Base-by-base conservation (phyloP, 2,797 vertebrate genomes). In the Potorous gilbertii region DNA sequence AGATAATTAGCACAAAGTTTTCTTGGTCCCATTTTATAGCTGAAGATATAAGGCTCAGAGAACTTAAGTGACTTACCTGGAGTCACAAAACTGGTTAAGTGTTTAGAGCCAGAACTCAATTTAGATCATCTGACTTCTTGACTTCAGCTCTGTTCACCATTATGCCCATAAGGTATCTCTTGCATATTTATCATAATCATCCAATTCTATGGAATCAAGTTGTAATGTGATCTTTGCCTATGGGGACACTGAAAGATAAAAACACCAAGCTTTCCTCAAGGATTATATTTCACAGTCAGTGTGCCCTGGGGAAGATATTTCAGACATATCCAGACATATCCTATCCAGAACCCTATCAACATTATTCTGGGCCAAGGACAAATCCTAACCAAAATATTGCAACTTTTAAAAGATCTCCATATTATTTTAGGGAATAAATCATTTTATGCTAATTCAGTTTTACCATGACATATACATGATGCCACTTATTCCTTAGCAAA, bases 281-380 rank as follows among this genome's bases (percentile, higher is more conserved):
- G 97, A 95, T 94, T 92, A 50, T 87, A 95, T 96, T 96, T 97
- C 95, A 93, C 93, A 95, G 93, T 97, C 93, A 96, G 31, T 92
- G 96, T 94, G n/a, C 93, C 93, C 95, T 92, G 16, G 90, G 95
- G 95, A 93, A 94, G 96, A 92, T 90, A 29, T 94, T 97, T 94
- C 94, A 94, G 91, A 96, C 96, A 96, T 91, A 96, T 93, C 28
- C 92, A 94, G 91, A 96, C 96, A 96, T 91, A 96, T 93, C 28
- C 92, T 13, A 18, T 40, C 94, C 97, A 9, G 91, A 81, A 94
- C 89, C 66, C 31, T 93, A 91, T 94, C 93, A 95, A 5, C 94
- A 97, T 92, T 55, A 56, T 57, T 96, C 87, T 95, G 93, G 89
- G 93, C 2, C 4, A 54, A 94, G 93, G 94, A 90, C 93, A 98